phyloP scores from a whole-genome alignment of 2,113 vertebrate species.

The Manacus vitellinus region DNA sequence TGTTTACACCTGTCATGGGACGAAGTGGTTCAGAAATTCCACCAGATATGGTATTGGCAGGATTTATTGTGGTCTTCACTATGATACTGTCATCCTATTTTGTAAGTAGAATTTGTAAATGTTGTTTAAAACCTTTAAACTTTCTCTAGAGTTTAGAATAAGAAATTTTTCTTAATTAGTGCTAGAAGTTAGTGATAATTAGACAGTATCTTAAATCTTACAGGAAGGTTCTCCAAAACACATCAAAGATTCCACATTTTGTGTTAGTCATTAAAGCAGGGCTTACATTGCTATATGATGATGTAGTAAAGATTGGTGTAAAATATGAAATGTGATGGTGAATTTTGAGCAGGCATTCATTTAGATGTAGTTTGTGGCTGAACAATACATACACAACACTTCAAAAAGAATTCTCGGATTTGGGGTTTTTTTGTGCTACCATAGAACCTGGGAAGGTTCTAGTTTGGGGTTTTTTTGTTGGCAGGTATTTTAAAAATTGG shows the following conservation, averaged over 20 bases:
- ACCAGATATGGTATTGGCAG: slow-evolving; percentile 88
- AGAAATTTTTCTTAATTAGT: not conserved
- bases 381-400: not conserved
- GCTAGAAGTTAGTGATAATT: not conserved
- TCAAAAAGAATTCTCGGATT: not conserved
- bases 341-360: not conserved
- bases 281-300: not conserved
- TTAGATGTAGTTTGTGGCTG: not conserved
- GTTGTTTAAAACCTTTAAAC: not conserved
- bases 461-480: not conserved
- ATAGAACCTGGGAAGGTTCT: not conserved
- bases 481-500: not conserved
- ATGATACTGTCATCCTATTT: slow-evolving; percentile 91
- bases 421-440: not conserved
- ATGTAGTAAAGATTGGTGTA: not conserved
- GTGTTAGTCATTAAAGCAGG: not conserved
- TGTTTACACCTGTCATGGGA: slow-evolving; percentile 95
- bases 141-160: not conserved
- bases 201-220: not conserved
- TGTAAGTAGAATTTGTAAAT: slow-evolving; percentile 76
- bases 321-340: not conserved
- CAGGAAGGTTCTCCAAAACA: not conserved
- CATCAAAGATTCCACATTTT: not conserved
- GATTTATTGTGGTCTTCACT: slow-evolving; percentile 81
- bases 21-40: slow-evolving; percentile 93